phyloP scores from a whole-genome alignment of 2,113 vertebrate genomes.

The Tetrao urogallus region DNA sequence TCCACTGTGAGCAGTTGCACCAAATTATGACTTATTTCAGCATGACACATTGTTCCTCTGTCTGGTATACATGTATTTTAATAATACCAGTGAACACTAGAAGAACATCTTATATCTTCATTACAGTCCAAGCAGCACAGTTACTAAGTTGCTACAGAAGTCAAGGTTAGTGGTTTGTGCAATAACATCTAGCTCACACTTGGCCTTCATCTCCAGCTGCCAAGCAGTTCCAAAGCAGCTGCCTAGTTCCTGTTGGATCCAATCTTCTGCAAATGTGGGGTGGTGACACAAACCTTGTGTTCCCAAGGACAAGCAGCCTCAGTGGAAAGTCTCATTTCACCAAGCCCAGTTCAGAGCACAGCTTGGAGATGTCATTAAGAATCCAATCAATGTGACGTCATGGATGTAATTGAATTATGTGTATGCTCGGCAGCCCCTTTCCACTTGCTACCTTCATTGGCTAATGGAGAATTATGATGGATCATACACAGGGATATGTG shows the following conservation, averaged over 20 bases:
- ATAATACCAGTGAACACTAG: neutral
- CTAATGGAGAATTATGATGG: constrained; percentile 60
- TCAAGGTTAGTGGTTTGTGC: accelerated
- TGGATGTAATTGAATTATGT: constrained; percentile 64
- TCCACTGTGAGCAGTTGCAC: neutral
- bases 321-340: neutral
- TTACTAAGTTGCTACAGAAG: neutral
- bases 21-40: neutral
- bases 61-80: neutral
- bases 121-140: neutral
- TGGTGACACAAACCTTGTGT: neutral
- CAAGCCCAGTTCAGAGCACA: neutral
- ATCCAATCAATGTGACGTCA: constrained; percentile 67
- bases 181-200: neutral
- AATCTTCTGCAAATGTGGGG: neutral
- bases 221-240: neutral
- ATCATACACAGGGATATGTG: constrained; percentile 54
- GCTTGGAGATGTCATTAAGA: constrained; percentile 36
- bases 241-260: neutral
- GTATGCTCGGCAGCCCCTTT: constrained; percentile 25
- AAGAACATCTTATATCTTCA: neutral
- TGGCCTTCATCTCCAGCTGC: neutral
- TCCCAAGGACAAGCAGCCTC: neutral
- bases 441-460: constrained; percentile 48
- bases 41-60: accelerated